A percentile compares a stretch with the other conserved stretches of the same genome.
Conservation (phyloP, 2,797 vertebrate genomes). For the Hozukius guyotensis region DNA sequence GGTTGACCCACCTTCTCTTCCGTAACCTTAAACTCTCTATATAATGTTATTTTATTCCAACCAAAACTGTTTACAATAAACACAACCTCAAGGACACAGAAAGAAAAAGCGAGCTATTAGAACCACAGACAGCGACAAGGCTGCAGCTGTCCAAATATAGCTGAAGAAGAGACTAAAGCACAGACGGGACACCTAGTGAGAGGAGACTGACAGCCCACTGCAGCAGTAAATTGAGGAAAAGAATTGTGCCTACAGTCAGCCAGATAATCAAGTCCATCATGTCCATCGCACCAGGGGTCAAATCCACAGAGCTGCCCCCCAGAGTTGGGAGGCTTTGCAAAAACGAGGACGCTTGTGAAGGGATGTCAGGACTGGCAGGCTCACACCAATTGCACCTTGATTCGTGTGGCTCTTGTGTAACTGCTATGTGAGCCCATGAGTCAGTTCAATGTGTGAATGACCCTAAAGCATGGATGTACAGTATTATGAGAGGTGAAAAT, state of each 20-base stretch:
- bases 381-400: neutral
- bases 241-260: neutral
- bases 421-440: neutral
- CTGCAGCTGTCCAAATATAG: neutral
- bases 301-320: neutral
- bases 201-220: slow-evolving; percentile 14
- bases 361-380: neutral
- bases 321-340: neutral
- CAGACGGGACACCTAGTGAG: neutral
- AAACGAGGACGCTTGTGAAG: neutral
- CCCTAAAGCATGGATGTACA: neutral
- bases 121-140: neutral
- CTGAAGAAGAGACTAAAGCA: neutral
- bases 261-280: slow-evolving; percentile 29
- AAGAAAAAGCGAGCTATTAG: neutral
- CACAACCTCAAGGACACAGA: neutral
- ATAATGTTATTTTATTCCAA: neutral
- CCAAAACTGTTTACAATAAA: neutral
- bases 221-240: slow-evolving; percentile 12
- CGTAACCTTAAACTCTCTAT: neutral
- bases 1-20: too few species aligned
- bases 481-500: neutral
- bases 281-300: slow-evolving; percentile 22
- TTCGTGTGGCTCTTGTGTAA: neutral
- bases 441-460: neutral